A percentile compares a stretch with the other conserved stretches of the same genome.
Conservation (phyloP, 2,113 vertebrate genomes). For the Oryzias javanicus region DNA sequence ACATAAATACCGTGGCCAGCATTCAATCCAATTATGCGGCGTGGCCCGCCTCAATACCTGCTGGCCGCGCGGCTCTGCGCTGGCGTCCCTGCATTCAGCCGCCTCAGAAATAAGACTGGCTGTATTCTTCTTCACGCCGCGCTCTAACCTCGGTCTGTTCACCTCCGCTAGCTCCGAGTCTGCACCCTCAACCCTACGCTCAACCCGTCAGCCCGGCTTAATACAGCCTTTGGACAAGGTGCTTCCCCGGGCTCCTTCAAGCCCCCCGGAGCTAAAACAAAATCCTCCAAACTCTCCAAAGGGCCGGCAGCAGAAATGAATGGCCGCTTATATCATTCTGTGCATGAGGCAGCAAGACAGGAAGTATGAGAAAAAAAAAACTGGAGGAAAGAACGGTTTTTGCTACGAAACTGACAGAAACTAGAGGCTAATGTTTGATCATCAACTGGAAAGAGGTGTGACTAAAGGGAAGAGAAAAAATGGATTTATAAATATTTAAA, state of each 20-base stretch:
- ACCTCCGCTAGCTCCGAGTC: slow-evolving; percentile 78
- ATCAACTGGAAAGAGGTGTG: no score
- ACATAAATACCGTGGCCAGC: slow-evolving; percentile 94
- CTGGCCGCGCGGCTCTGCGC: slow-evolving; percentile 83
- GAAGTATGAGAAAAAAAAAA: slow-evolving; percentile 16
- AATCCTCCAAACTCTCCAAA: slow-evolving; percentile 68
- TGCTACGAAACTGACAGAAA: no score
- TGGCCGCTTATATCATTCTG: slow-evolving; percentile 21
- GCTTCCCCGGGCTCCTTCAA: slow-evolving; percentile 72
- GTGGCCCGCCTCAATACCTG: slow-evolving; percentile 91
- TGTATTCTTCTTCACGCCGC: slow-evolving; percentile 52
- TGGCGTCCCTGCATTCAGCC: slow-evolving; percentile 91
- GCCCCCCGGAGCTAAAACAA: slow-evolving; percentile 72
- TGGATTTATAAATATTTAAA: no score
- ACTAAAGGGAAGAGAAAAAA: no score
- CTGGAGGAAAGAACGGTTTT: no score
- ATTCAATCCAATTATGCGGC: slow-evolving; percentile 99
- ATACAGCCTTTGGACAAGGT: slow-evolving; percentile 88
- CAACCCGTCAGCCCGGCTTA: slow-evolving; percentile 87
- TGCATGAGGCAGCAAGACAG: slow-evolving; percentile 15
- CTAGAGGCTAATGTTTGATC: no score
- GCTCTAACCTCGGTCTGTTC: slow-evolving; percentile 55
- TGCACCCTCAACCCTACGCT: slow-evolving; percentile 85
- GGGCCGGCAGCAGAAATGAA: slow-evolving; percentile 38
- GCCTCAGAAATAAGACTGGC: slow-evolving; percentile 78